Percentiles rank a stretch among this genome's conserved stretches.
phyloP scores from a whole-genome alignment of 2,113 vertebrate genomes.

The Pantherophis guttatus region DNA sequence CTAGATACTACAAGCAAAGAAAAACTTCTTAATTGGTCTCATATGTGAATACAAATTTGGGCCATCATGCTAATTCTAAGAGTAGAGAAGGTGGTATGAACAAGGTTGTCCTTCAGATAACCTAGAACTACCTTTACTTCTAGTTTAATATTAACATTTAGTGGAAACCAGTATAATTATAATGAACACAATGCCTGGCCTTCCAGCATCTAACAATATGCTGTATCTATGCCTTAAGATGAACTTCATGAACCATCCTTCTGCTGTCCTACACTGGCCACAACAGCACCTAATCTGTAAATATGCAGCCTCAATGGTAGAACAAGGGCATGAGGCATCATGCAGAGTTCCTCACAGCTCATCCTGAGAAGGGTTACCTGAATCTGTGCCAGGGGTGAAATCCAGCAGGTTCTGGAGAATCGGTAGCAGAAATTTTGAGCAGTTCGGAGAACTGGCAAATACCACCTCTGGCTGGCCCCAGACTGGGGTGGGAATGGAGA shows the following conservation, averaged over 20 bases:
- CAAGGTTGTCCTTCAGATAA: neutral
- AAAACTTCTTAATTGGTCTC: neutral
- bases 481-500: too few relatives aligned
- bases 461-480: too few relatives aligned
- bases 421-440: too few relatives aligned
- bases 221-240: neutral
- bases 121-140: neutral
- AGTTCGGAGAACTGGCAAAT: too few relatives aligned
- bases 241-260: neutral
- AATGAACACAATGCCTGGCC: neutral
- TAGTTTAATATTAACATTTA: neutral
- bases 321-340: neutral
- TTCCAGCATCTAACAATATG: neutral
- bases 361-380: neutral
- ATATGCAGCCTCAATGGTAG: neutral
- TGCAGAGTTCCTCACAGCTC: neutral
- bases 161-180: neutral
- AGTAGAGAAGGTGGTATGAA: neutral
- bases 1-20: neutral
- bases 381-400: neutral
- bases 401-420: too few relatives aligned
- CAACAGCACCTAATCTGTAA: neutral
- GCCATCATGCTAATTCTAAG: neutral
- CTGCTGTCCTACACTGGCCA: neutral
- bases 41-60: neutral